Base-by-base conservation (phyloP, 2,888 invertebrate genomes). In the Clivina fossor region DNA sequence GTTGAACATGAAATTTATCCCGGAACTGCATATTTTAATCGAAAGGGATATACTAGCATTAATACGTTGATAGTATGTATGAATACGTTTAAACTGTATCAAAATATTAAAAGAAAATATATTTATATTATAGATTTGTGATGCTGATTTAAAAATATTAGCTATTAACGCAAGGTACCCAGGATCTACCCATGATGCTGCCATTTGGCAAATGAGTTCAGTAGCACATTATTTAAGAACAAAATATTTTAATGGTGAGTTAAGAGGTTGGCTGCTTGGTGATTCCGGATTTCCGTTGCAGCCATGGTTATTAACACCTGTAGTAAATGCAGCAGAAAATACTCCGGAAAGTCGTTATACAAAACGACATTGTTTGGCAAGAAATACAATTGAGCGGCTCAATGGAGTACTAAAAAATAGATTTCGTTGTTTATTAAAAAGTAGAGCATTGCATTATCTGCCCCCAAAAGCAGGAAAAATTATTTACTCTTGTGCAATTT, bases 261-360 rank as follows among this genome's bases (percentile, higher is more conserved):
- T 41, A 24, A 38, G 32, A 4, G 32, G n/a, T 8, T 58, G 49
- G 54, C 26, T 58, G n/a, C 22, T 58, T 59, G 64, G 64, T 28
- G 64, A 66, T 54, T 63, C 65, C 15, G 64, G 66, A 0, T 66
- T 65, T 47, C 63, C 62, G 2, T 58, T 57, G 24, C 50, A 63
- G 26, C 64, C 65, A 0, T 66, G 64, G 65, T 32, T 66, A 11
- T 62, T 66, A 63, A 65, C 65, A 8, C 65, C 65, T 0, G 50
- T 60, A 13, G 4, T 46, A n/a, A 53, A 63, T 57, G 50, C 65
- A 1, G 26, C 44, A 47, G 47, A 30, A 19, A 58, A 49, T n/a
- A 57, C 56, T 2, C 47, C 60, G 5, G 62, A 62, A 55, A 57
- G 44, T 9, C 37, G 41, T 5, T 66, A 59, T 44, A 66, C 43